These are phyloP conservation scores for Numenius phaeopus DNA, from an alignment of 2,797 vertebrate species.

Conservation along the genomic window DNA sequence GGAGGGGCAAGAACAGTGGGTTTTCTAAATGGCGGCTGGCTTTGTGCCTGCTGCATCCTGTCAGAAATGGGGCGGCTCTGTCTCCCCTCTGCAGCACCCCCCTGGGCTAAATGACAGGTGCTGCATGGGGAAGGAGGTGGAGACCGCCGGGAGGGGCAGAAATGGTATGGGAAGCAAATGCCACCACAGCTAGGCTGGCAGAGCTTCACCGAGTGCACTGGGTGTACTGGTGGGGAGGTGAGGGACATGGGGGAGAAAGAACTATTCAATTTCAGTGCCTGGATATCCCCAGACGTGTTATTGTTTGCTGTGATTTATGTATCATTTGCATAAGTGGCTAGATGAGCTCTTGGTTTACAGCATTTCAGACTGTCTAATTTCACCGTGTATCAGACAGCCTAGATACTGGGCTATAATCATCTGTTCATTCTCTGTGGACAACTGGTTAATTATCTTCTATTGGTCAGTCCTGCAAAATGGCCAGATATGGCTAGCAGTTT, in stretches of 20 bases:
- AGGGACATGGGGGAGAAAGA: neutral
- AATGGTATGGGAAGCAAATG: neutral
- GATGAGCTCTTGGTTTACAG: neutral
- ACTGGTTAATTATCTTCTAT: neutral
- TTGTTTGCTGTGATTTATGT: conserved; percentile 8
- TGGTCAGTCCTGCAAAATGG: neutral
- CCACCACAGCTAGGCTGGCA: neutral
- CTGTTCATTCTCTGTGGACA: neutral
- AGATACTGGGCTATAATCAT: neutral
- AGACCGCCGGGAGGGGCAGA: neutral
- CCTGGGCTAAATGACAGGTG: neutral
- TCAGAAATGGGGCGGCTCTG: neutral
- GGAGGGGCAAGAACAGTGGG: no score
- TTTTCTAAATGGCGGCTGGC: fast-evolving
- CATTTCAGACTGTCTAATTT: neutral
- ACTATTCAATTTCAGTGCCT: neutral
- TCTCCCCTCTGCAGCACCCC: neutral
- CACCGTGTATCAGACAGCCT: neutral
- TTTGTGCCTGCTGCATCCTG: fast-evolving
- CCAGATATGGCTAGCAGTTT: neutral
- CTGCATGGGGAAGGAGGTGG: neutral
- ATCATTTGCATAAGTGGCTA: neutral
- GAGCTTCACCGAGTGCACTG: neutral
- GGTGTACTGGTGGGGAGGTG: neutral
- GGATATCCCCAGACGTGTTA: neutral